Evolutionary conservation across 2,113 vertebrate species (phyloP).

Genomic region (Pantherophis guttatus): DNA sequence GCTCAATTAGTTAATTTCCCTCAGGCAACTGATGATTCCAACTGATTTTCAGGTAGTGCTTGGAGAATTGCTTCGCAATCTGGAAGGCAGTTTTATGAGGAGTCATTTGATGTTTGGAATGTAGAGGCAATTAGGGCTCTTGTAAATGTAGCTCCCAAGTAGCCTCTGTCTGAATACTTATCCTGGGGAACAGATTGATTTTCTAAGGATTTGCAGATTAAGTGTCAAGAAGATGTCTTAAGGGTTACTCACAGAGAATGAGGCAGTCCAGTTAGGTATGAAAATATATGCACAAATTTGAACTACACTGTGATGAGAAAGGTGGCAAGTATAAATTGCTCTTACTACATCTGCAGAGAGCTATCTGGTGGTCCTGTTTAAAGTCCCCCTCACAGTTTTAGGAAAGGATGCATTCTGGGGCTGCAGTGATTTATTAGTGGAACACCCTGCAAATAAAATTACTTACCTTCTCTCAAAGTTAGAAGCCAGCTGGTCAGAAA

Average conservation of each 20-base stretch:
- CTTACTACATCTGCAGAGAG: neutral
- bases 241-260: neutral
- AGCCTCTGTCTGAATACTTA: neutral
- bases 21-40: neutral
- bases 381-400: neutral
- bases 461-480: neutral
- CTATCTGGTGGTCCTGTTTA: neutral
- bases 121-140: neutral
- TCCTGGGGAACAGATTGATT: neutral
- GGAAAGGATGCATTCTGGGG: neutral
- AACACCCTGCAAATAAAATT: neutral
- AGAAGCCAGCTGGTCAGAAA: neutral
- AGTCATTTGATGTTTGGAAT: neutral
- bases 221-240: neutral
- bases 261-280: neutral
- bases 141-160: neutral
- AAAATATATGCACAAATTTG: neutral
- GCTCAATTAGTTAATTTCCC: neutral
- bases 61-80: neutral
- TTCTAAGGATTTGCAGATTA: neutral
- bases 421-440: neutral
- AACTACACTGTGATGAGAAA: neutral
- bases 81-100: neutral
- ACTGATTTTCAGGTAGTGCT: neutral
- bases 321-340: neutral